Evolutionary conservation across 2,888 invertebrate species (phyloP).

Genomic region (Colostygia pectinataria): DNA sequence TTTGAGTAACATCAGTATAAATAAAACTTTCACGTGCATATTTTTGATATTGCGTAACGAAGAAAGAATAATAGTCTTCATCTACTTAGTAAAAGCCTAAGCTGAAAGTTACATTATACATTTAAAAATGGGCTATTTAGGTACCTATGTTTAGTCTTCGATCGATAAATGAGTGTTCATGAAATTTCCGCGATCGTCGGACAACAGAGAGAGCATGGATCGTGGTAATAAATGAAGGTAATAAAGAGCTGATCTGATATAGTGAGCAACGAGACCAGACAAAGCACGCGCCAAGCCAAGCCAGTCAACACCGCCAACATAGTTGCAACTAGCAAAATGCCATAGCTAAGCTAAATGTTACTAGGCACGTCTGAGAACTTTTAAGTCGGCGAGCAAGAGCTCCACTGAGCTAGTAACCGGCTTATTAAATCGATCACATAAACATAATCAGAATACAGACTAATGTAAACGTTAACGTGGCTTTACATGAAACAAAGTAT

Average conservation of each 20-base stretch:
- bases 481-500: slow-evolving; percentile 23
- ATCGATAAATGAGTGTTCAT: slow-evolving; percentile 33
- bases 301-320: slow-evolving; percentile 24
- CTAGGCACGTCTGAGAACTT: slow-evolving; percentile 21
- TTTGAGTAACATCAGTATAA: slow-evolving; percentile 40
- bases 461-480: slow-evolving; percentile 19
- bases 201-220: slow-evolving; percentile 56
- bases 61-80: slow-evolving; percentile 16
- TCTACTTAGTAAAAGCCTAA: slow-evolving; percentile 25
- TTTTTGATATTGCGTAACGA: slow-evolving; percentile 21
- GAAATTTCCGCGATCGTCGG: slow-evolving; percentile 40
- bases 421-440: slow-evolving; percentile 22
- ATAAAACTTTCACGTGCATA: slow-evolving; percentile 31
- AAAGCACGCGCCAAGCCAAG: slow-evolving; percentile 34
- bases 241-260: slow-evolving; percentile 50
- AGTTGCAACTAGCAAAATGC: slow-evolving; percentile 24
- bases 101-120: slow-evolving; percentile 37
- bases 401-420: slow-evolving; percentile 31
- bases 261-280: slow-evolving; percentile 39
- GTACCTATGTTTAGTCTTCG: slow-evolving; percentile 43
- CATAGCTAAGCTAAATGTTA: slow-evolving; percentile 10
- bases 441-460: slow-evolving; percentile 19
- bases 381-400: slow-evolving; percentile 26
- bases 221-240: slow-evolving; percentile 50
- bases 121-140: slow-evolving; percentile 48